phyloP scores from a whole-genome alignment of 2,797 vertebrate species.

The Dermochelys coriacea region DNA sequence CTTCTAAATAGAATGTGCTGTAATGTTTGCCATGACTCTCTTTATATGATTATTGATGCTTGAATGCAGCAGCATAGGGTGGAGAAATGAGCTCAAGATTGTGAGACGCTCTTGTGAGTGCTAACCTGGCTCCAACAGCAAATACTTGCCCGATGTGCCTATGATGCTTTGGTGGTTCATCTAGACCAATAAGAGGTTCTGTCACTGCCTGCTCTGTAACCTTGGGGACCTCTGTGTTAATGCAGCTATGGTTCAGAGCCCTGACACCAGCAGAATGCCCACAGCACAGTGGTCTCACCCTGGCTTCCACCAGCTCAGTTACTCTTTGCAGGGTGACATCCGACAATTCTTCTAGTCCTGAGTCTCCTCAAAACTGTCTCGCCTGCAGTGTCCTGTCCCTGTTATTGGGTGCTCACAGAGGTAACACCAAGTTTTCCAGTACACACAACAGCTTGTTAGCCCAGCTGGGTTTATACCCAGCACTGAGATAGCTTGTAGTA shows the following conservation, averaged over 20 bases:
- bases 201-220: not conserved
- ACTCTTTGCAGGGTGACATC: not conserved
- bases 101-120: not conserved
- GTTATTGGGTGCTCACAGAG: not conserved
- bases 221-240: not conserved
- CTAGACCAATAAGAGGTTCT: not conserved
- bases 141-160: not conserved
- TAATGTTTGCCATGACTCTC: not conserved
- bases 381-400: not conserved
- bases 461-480: not conserved
- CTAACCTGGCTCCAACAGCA: not conserved
- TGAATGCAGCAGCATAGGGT: not conserved
- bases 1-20: not conserved
- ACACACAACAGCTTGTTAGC: not conserved
- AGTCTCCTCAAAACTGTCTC: not conserved
- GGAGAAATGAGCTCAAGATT: not conserved
- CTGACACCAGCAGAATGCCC: not conserved
- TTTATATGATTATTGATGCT: not conserved
- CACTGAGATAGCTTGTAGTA: not conserved
- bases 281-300: not conserved
- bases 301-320: not conserved
- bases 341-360: not conserved
- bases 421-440: not conserved
- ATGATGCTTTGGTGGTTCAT: not conserved
- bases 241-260: not conserved